Evolutionary conservation across 2,888 invertebrate genomes (phyloP), one percentile per base, ranked within the genome.

Genomic region (Chymomyza caudatula): DNA sequence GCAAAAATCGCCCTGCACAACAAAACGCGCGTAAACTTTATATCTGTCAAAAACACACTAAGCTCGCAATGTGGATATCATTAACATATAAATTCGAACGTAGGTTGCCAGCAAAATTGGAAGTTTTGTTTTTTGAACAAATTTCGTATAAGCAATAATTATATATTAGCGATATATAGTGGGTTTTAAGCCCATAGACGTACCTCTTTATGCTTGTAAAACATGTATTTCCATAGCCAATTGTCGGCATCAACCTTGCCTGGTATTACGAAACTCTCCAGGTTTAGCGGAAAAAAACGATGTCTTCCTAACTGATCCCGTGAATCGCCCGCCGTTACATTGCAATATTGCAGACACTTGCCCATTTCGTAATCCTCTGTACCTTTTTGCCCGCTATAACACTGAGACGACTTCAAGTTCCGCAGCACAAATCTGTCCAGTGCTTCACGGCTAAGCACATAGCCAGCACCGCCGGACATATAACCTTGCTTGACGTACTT

Each of bases 141-240:
- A 20, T 22, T 25, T 25, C 25, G 6, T 6, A 25, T 25, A 3
- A 3, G n/a, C 6, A 8, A 53, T 3, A 25, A 20, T n/a, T n/a
- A 11, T 8, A 1, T 29, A 11, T 3, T 6, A 5, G n/a, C n/a
- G n/a, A n/a, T n/a, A n/a, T n/a, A n/a, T n/a, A n/a, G n/a, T n/a
- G n/a, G n/a, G n/a, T n/a, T n/a, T n/a, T n/a, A n/a, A n/a, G n/a
- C n/a, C 2, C 25, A 4, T 37, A 11, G 2, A 37, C 11, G 6
- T 29, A 87, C 88, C 76, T 96, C 95, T 88, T 95, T 94, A 44
- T 94, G 93, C 19, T 96, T 94, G 86, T 98, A 97, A 90, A 94
- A 97, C 73, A 96, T 96, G 89, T 97, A 98, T 77, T 94, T 93
- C 96, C 96, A 96, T 89, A 97, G 97, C 98, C 98, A 99, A 88